Conservation (phyloP, 2,888 invertebrate genomes). For the Lapara coniferarum region DNA sequence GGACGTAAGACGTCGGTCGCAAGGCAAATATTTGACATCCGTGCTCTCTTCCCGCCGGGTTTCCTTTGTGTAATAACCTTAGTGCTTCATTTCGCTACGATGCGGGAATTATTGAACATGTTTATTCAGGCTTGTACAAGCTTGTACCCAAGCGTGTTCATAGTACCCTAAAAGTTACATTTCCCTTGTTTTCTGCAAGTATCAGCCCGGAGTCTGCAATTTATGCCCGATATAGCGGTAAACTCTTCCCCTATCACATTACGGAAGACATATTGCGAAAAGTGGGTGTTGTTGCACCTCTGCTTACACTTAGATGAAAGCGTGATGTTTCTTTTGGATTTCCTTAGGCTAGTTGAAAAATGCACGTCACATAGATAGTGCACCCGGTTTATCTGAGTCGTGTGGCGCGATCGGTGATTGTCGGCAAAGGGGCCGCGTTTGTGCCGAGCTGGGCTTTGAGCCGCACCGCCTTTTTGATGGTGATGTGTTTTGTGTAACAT, state of each 20-base stretch:
- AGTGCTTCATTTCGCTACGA: background rate
- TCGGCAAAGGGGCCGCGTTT: constrained; percentile 61
- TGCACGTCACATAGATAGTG: constrained; percentile 42
- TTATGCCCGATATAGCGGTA: too few relatives aligned
- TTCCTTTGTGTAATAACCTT: constrained; percentile 52
- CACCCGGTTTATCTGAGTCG: constrained; percentile 49
- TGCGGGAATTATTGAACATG: background rate
- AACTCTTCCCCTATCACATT: too few relatives aligned
- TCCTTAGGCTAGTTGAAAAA: constrained; percentile 34
- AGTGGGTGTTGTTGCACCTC: too few relatives aligned
- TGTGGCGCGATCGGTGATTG: constrained; percentile 61
- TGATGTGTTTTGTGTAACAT: constrained; percentile 11
- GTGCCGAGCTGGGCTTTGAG: constrained; percentile 46
- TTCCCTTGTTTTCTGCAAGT: too few relatives aligned
- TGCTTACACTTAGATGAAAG: too few relatives aligned
- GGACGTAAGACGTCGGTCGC: constrained; percentile 20
- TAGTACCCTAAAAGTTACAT: too few relatives aligned
- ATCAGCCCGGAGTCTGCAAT: too few relatives aligned
- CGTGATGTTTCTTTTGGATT: background rate
- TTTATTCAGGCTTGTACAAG: background rate
- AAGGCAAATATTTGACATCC: constrained; percentile 69
- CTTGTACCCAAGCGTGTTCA: too few relatives aligned
- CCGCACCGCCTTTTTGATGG: constrained; percentile 40
- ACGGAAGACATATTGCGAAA: too few relatives aligned
- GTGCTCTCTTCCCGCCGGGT: constrained; percentile 60